phyloP scores from a whole-genome alignment of 2,797 vertebrate species.

The Sebastes itinus region DNA sequence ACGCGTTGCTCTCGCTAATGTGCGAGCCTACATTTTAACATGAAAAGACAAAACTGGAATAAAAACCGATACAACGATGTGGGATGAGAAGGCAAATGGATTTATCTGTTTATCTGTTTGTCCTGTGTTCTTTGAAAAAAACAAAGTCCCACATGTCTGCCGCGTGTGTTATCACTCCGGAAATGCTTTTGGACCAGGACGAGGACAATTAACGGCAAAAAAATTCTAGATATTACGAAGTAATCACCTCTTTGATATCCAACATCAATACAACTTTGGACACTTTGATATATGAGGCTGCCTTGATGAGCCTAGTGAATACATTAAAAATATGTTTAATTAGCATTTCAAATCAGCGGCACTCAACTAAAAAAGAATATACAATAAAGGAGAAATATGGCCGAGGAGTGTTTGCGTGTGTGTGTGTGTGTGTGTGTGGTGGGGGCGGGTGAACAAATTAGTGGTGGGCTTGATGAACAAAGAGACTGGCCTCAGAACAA shows the following conservation, averaged over 20 bases:
- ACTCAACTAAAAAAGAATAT: conserved; percentile 81
- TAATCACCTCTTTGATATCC: conserved; percentile 86
- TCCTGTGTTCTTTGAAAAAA: not conserved
- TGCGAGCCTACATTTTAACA: conserved; percentile 39
- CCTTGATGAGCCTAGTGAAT: conserved; percentile 84
- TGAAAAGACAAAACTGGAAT: conserved; percentile 45
- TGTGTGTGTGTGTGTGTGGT: conserved; percentile 25
- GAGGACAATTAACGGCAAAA: conserved; percentile 75
- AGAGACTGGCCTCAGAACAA: conserved; percentile 79
- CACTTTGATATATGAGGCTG: conserved; percentile 86
- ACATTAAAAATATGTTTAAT: conserved; percentile 87
- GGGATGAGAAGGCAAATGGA: not conserved
- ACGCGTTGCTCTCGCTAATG: conserved; percentile 31
- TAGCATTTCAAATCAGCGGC: conserved; percentile 86
- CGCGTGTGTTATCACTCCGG: not conserved
- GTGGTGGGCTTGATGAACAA: conserved; percentile 79
- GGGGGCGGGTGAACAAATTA: conserved; percentile 78
- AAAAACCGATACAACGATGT: conserved; percentile 3
- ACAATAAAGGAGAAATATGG: conserved; percentile 82
- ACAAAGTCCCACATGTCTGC: not conserved
- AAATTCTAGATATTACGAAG: conserved; percentile 75
- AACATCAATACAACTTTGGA: conserved; percentile 86
- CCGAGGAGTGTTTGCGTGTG: conserved; percentile 48
- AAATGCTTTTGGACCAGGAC: conserved; percentile 64
- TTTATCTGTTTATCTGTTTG: conserved; percentile 22